These are phyloP conservation scores for Gymnobelideus leadbeateri DNA, from an alignment of 2,113 vertebrate genomes.

Conservation along the genomic window DNA sequence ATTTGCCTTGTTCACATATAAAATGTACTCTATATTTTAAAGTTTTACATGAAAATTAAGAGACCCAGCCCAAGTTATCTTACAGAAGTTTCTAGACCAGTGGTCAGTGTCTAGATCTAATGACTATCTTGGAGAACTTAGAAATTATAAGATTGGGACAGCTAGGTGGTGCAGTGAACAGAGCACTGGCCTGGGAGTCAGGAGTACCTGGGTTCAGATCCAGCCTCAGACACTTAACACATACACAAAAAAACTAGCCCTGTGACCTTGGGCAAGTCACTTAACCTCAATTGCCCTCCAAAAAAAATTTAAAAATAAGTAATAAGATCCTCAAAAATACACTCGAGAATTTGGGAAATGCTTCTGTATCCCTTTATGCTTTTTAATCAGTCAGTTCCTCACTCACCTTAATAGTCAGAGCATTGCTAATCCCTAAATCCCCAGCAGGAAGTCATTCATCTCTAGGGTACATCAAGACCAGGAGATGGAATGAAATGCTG, in stretches of 20 bases:
- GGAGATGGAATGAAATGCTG: not conserved
- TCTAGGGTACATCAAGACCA: not conserved
- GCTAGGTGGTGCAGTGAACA: too few relatives aligned
- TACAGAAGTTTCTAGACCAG: not conserved
- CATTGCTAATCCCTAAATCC: too few relatives aligned
- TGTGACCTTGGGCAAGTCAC: too few relatives aligned
- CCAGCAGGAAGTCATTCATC: not conserved
- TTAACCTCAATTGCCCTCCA: too few relatives aligned
- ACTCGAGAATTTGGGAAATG: not conserved
- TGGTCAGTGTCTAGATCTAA: not conserved
- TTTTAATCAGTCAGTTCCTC: not conserved
- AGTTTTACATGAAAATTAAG: not conserved
- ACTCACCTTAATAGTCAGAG: rapidly evolving
- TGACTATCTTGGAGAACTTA: not conserved
- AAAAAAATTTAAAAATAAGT: too few relatives aligned
- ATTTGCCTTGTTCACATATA: not conserved
- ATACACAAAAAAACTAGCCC: too few relatives aligned
- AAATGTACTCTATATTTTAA: not conserved
- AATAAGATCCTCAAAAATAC: not conserved
- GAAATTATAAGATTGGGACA: too few relatives aligned
- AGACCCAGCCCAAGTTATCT: not conserved
- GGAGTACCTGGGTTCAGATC: too few relatives aligned
- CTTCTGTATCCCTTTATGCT: not conserved
- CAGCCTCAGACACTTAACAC: too few relatives aligned
- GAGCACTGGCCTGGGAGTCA: too few relatives aligned